Evolutionary conservation across 2,113 vertebrate genomes (phyloP).

Genomic region (Micromys minutus): DNA sequence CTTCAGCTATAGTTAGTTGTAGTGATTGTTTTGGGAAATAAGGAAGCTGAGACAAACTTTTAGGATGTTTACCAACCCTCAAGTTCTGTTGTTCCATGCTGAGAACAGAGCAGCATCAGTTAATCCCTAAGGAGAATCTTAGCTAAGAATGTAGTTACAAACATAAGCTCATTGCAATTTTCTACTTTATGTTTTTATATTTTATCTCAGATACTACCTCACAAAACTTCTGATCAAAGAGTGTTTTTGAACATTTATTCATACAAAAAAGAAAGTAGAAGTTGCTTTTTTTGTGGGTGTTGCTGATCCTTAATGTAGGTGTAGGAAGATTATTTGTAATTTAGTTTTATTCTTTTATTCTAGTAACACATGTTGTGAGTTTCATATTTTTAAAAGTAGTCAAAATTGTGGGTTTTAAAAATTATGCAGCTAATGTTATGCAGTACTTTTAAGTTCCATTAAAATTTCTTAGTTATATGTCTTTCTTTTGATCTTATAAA

Average conservation of each 20-base stretch:
- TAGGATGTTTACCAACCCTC: neutral
- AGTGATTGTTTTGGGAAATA: conserved; percentile 15
- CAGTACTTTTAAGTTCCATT: neutral
- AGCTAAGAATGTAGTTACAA: conserved; percentile 21
- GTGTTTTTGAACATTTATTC: conserved; percentile 41
- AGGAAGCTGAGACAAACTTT: conserved; percentile 34
- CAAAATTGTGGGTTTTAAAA: conserved; percentile 9
- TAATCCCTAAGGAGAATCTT: neutral
- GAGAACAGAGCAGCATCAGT: conserved; percentile 32
- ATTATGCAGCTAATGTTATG: neutral
- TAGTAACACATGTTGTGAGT: conserved; percentile 16
- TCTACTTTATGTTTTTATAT: conserved; percentile 43
- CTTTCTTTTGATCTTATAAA: neutral
- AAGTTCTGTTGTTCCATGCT: neutral
- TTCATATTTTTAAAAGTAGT: conserved; percentile 58
- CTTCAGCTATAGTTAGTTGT: conserved; percentile 15
- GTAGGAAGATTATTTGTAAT: neutral
- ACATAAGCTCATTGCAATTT: neutral
- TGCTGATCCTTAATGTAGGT: conserved; percentile 28
- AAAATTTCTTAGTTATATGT: neutral
- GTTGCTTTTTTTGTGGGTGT: conserved; percentile 18
- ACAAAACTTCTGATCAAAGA: conserved; percentile 47
- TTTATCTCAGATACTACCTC: conserved; percentile 28
- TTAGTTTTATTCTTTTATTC: conserved; percentile 19
- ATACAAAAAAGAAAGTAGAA: conserved; percentile 24